These are phyloP conservation scores for Lucinisca nassula DNA, from an alignment of 2,888 invertebrate genomes.

Conservation along the genomic window DNA sequence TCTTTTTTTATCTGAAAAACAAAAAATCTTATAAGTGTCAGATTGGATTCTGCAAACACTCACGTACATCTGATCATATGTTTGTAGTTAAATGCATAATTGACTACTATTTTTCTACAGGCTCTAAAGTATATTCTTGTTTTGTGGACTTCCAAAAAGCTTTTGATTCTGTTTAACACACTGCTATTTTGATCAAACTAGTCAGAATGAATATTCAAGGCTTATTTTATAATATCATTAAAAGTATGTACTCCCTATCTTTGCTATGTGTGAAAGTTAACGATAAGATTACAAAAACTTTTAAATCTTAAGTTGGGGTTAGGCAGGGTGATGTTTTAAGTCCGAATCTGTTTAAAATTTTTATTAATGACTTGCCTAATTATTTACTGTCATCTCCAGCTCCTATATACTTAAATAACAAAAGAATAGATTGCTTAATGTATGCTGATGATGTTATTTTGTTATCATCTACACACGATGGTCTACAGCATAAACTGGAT, in stretches of 20 bases:
- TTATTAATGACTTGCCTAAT: conserved; percentile 8
- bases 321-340: conserved; percentile 17
- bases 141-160: conserved; percentile 13
- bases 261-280: neutral
- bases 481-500: conserved; percentile 5
- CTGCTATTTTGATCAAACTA: conserved; percentile 10
- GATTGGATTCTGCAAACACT: neutral
- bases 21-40: neutral
- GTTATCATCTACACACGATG: neutral
- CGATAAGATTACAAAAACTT: neutral
- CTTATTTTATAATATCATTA: neutral
- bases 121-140: neutral
- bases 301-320: conserved; percentile 8
- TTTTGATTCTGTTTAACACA: conserved; percentile 21
- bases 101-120: neutral
- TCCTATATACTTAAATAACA: neutral
- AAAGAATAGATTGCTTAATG: conserved; percentile 15
- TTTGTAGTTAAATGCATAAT: conserved; percentile 4
- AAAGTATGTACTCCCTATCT: neutral
- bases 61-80: neutral
- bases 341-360: conserved; percentile 15
- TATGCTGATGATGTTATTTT: conserved; percentile 11
- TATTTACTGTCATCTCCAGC: neutral
- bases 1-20: neutral
- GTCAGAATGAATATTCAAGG: neutral